phyloP scores from a whole-genome alignment of 1,140 invertebrate species.

The Brachionus rubens region DNA sequence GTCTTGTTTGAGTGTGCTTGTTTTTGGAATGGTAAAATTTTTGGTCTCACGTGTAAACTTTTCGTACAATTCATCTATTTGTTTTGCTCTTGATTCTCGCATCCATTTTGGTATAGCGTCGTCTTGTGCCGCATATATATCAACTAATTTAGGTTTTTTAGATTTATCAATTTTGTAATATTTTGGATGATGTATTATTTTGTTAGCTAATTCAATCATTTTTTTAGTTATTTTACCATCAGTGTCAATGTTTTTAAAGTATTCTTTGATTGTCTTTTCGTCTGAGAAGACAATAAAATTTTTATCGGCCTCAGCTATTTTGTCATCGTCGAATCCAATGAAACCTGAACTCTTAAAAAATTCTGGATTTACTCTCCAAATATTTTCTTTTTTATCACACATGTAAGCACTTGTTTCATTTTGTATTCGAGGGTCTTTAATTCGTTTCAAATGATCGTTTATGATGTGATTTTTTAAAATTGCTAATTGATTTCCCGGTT shows the following conservation, averaged over 20 bases:
- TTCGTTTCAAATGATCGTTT: slow-evolving; percentile 13
- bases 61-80: not conserved
- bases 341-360: slow-evolving; percentile 7
- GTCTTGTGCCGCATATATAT: slow-evolving; percentile 5
- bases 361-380: slow-evolving; percentile 37
- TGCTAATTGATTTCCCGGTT: not conserved
- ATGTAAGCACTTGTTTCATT: slow-evolving; percentile 33
- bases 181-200: slow-evolving; percentile 34
- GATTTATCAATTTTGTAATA: not conserved
- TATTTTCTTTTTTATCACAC: slow-evolving; percentile 31
- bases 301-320: slow-evolving; percentile 20
- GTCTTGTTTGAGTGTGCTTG: not conserved
- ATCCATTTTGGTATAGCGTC: slow-evolving; percentile 37
- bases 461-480: slow-evolving; percentile 36
- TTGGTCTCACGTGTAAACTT: not conserved
- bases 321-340: slow-evolving; percentile 27
- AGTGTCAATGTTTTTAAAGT: not conserved
- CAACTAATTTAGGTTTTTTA: slow-evolving; percentile 16
- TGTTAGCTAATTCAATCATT: not conserved
- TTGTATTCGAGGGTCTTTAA: not conserved
- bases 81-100: not conserved
- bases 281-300: slow-evolving; percentile 36
- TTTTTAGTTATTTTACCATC: slow-evolving; percentile 2
- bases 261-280: slow-evolving; percentile 31
- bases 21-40: slow-evolving; percentile 12